Evolutionary conservation across 2,113 vertebrate genomes (phyloP).

Genomic region (Cercopithecus mona): DNA sequence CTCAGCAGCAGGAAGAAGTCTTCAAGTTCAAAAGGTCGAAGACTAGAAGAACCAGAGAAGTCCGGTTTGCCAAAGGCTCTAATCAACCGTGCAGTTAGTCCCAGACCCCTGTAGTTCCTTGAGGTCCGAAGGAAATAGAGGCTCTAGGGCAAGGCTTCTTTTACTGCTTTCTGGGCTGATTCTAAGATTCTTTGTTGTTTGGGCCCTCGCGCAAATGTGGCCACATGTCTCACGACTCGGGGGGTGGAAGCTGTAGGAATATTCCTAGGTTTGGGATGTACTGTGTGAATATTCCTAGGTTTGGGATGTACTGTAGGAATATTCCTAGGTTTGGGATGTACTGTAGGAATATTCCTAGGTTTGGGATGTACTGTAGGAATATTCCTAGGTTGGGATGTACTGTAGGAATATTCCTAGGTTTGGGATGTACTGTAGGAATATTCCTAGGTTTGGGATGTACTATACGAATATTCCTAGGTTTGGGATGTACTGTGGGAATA

Average conservation of each 20-base stretch:
- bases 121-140: neutral
- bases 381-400: too few species aligned
- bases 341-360: too few species aligned
- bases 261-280: neutral
- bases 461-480: too few species aligned
- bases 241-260: neutral
- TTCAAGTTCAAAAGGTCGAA: neutral
- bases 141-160: neutral
- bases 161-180: neutral
- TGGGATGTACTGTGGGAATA: too few species aligned
- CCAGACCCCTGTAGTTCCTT: neutral
- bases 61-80: neutral
- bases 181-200: neutral
- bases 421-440: too few species aligned
- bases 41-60: neutral
- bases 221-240: neutral
- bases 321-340: too few species aligned
- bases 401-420: too few species aligned
- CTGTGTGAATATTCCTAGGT: too few species aligned
- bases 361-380: too few species aligned
- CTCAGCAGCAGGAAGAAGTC: neutral
- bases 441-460: too few species aligned
- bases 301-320: too few species aligned
- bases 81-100: rapidly evolving
- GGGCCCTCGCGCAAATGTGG: neutral